Evolutionary conservation across 2,797 vertebrate genomes (phyloP), one percentile per base, ranked within the genome.

Genomic region (Diplodus puntazzo): DNA sequence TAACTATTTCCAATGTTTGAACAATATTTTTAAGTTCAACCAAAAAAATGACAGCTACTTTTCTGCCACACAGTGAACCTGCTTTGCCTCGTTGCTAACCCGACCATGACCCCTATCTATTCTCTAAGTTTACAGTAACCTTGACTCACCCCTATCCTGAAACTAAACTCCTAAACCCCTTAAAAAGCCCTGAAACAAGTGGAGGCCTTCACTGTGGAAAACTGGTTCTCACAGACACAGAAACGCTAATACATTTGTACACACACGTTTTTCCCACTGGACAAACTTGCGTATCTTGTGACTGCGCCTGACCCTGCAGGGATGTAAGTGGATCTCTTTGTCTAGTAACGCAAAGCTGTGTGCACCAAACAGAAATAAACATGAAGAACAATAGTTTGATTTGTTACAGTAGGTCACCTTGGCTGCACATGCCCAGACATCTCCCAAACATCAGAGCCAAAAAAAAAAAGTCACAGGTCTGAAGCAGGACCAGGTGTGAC

Each of bases 271-370:
- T 59, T 52, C 21, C 30, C 72, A 75, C 58, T 42, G 43, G 46
- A 43, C 21, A 27, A 84, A 79, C 65, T 34, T 49, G 73, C 9
- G 39, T 18, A 23, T n/a, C 46, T 27, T 53, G 23, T 69, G 53
- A 49, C 82, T 73, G 53, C 80, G 68, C 71, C 52, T 43, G 61
- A 61, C 60, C 83, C 80, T 70, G 53, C 62, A 34, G 85, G 70
- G 21, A 49, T 61, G 27, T 48, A 45, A 66, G 27, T 54, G n/a
- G 55, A 46, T 57, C 64, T 63, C 49, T 23, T 25, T 54, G 48
- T 20, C 13, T 8, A 62, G 52, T 73, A 65, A 73, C 12, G 25
- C 69, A 52, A 30, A 34, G 58, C n/a, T 12, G 23, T 58, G 55
- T 5, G 39, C 50, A 27, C 42, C 17, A 46, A 59, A 67, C 68